Conservation (phyloP, 2,113 vertebrate genomes). For the Odocoileus virginianus region DNA sequence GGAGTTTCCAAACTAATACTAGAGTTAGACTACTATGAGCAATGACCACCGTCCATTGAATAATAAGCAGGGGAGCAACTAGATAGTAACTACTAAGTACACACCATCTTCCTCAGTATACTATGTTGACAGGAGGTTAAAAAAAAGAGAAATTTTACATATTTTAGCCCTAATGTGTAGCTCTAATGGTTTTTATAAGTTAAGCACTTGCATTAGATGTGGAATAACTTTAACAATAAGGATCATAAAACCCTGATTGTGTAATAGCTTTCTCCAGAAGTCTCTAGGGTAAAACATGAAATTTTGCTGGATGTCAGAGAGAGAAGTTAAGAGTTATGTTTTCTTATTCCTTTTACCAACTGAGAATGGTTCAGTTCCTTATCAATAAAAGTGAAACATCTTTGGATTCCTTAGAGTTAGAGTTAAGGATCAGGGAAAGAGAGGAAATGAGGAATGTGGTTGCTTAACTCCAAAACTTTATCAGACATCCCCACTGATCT, state of each 20-base stretch:
- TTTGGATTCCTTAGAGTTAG: not conserved
- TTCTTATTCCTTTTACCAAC: not conserved
- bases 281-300: not conserved
- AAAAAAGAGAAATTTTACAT: not conserved
- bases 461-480: not conserved
- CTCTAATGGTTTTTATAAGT: not conserved
- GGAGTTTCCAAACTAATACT: not conserved
- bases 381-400: not conserved
- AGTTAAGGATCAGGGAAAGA: not conserved
- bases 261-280: not conserved
- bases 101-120: not conserved
- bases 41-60: not conserved
- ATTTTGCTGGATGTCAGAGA: not conserved
- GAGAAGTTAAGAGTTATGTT: not conserved
- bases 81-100: not conserved
- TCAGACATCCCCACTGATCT: not conserved
- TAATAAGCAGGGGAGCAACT: not conserved
- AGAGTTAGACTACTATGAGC: not conserved
- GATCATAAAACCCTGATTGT: not conserved
- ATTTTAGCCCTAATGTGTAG: not conserved
- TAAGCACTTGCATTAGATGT: not conserved
- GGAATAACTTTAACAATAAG: not conserved
- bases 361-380: not conserved
- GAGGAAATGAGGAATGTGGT: not conserved
- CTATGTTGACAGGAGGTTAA: not conserved